Conservation (phyloP, 2,888 invertebrate genomes). For the Cabera pusaria region DNA sequence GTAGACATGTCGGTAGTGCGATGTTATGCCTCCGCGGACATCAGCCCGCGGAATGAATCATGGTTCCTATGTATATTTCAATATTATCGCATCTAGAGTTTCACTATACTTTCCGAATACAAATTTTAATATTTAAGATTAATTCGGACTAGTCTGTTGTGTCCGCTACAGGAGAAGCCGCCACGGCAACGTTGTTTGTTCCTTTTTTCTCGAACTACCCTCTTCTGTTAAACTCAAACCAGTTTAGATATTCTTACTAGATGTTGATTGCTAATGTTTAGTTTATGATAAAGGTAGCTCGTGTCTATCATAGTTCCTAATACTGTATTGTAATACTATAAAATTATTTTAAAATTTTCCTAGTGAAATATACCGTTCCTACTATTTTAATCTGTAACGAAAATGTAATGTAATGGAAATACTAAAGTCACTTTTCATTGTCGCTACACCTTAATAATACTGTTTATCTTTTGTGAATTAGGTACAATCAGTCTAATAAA, state of each 20-base stretch:
- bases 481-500: conserved; percentile 35
- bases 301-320: conserved; percentile 83
- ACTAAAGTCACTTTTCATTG: conserved; percentile 47
- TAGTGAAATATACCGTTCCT: conserved; percentile 83
- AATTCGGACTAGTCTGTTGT: conserved; percentile 82
- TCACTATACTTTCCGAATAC: conserved; percentile 83
- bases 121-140: conserved; percentile 84
- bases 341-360: conserved; percentile 81
- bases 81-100: conserved; percentile 83
- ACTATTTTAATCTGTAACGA: conserved; percentile 76
- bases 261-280: conserved; percentile 72
- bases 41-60: conserved; percentile 78
- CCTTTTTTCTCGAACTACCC: conserved; percentile 54
- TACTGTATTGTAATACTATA: conserved; percentile 79
- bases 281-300: conserved; percentile 76
- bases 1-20: conserved; percentile 77
- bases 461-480: conserved; percentile 42
- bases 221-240: conserved; percentile 60
- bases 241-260: conserved; percentile 60
- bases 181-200: conserved; percentile 79
- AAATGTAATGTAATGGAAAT: conserved; percentile 61
- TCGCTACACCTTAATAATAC: conserved; percentile 45
- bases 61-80: conserved; percentile 85
- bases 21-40: conserved; percentile 78
- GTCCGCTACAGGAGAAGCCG: conserved; percentile 75